A percentile compares a stretch with the other conserved stretches of the same genome.
Evolutionary conservation across 2,113 vertebrate genomes (phyloP).

Genomic region (Apus apus): DNA sequence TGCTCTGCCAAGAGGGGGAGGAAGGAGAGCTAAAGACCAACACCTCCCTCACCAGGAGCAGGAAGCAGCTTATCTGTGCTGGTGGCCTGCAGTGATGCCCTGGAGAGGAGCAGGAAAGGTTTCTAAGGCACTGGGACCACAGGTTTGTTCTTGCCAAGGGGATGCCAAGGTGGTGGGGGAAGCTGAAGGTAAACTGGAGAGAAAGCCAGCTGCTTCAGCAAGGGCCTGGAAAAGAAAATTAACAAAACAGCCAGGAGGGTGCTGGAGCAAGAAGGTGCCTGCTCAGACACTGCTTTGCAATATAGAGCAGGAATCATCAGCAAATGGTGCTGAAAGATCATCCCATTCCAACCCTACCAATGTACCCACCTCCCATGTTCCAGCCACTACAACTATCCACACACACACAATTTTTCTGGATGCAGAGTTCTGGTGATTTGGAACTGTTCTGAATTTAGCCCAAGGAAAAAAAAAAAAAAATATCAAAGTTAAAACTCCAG

Average conservation of each 20-base stretch:
- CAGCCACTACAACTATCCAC: no score
- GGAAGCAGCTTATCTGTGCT: accelerated
- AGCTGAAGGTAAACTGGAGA: neutral
- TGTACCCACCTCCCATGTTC: neutral
- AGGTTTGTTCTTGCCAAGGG: accelerated
- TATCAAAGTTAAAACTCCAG: neutral
- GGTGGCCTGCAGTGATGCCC: accelerated
- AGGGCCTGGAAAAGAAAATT: accelerated
- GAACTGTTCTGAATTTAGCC: neutral
- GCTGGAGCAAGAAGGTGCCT: neutral
- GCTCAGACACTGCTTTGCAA: neutral
- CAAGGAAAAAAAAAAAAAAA: neutral
- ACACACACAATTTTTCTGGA: no score
- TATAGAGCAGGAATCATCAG: neutral
- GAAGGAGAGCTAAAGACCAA: neutral
- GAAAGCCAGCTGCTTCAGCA: neutral
- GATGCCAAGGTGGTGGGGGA: neutral
- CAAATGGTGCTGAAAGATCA: no score
- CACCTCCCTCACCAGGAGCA: accelerated
- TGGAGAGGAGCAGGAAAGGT: accelerated
- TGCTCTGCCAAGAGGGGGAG: neutral
- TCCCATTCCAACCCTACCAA: neutral
- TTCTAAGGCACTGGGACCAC: accelerated
- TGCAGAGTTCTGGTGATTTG: neutral
- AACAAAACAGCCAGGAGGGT: accelerated